Evolutionary conservation across 2,113 vertebrate genomes (phyloP).

Genomic region (Eublepharis macularius): DNA sequence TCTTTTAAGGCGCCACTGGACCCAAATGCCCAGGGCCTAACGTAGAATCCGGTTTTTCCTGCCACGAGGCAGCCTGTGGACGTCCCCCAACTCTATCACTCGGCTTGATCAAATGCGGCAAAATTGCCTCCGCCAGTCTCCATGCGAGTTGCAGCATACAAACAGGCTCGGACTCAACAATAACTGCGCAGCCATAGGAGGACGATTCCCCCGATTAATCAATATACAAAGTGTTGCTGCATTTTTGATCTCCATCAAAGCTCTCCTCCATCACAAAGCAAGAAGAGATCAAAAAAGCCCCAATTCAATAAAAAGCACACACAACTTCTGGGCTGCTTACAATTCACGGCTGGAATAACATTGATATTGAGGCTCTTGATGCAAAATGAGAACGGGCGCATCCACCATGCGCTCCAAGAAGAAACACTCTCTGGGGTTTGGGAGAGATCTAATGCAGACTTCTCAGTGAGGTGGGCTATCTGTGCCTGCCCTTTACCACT

Average conservation of each 20-base stretch:
- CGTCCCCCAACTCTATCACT: not conserved
- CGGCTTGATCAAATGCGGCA: not conserved
- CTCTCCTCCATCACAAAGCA: conserved; percentile 35
- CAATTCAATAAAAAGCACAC: conserved; percentile 17
- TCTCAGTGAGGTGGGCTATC: not conserved
- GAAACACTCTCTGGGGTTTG: rapidly evolving
- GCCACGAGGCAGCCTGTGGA: not conserved
- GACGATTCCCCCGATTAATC: conserved; percentile 46
- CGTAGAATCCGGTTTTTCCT: too few species aligned
- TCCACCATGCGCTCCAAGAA: conserved; percentile 18
- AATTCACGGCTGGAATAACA: conserved; percentile 28
- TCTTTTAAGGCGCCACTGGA: too few species aligned
- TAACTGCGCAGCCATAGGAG: not conserved
- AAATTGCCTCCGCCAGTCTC: not conserved
- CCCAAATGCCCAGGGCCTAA: too few species aligned
- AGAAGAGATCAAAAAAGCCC: conserved; percentile 34
- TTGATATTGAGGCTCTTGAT: conserved; percentile 9
- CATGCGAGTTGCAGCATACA: rapidly evolving
- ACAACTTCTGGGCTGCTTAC: not conserved
- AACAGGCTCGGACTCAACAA: conserved; percentile 14
- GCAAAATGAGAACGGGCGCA: not conserved
- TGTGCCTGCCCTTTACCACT: not conserved
- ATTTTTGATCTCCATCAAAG: conserved; percentile 60
- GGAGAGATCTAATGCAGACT: not conserved
- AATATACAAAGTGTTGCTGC: conserved; percentile 38